Conservation (phyloP, 2,888 invertebrate species). For the Muschampia plurimacula region DNA sequence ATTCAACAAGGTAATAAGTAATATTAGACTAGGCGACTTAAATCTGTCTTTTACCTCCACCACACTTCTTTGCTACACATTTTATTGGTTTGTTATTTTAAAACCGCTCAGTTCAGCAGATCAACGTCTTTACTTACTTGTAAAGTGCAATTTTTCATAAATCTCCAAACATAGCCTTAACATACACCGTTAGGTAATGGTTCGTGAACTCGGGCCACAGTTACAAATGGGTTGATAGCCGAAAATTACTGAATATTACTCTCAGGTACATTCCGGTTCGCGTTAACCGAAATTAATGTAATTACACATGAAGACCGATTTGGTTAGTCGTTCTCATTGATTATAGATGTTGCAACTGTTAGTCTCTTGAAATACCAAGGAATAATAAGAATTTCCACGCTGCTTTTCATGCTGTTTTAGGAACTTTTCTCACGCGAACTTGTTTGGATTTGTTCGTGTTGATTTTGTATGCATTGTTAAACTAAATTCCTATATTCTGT, state of each 20-base stretch:
- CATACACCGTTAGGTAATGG: not conserved
- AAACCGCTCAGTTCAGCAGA: too few relatives aligned
- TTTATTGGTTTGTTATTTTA: too few relatives aligned
- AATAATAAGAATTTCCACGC: slow-evolving; percentile 5
- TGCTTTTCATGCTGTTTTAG: slow-evolving; percentile 11
- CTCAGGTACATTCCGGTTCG: slow-evolving; percentile 1
- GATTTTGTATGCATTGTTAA: not conserved
- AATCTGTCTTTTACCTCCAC: too few relatives aligned
- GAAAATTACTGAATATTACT: slow-evolving; percentile 2
- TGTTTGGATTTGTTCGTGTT: slow-evolving; percentile 1
- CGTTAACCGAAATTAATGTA: not conserved
- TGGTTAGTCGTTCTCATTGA: not conserved
- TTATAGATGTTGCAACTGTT: slow-evolving; percentile 1
- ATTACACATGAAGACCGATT: not conserved
- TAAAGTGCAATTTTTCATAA: too few relatives aligned
- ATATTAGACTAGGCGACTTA: too few relatives aligned
- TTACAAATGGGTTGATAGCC: slow-evolving; percentile 6
- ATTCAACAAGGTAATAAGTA: too few relatives aligned
- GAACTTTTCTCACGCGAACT: slow-evolving; percentile 9
- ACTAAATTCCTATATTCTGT: too few relatives aligned
- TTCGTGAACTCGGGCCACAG: not conserved
- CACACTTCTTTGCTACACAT: too few relatives aligned
- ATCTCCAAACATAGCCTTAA: too few relatives aligned
- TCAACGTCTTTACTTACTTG: too few relatives aligned
- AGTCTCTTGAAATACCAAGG: not conserved